These are phyloP conservation scores for Thripadectes ignobilis DNA, from an alignment of 2,797 vertebrate species.

Conservation along the genomic window DNA sequence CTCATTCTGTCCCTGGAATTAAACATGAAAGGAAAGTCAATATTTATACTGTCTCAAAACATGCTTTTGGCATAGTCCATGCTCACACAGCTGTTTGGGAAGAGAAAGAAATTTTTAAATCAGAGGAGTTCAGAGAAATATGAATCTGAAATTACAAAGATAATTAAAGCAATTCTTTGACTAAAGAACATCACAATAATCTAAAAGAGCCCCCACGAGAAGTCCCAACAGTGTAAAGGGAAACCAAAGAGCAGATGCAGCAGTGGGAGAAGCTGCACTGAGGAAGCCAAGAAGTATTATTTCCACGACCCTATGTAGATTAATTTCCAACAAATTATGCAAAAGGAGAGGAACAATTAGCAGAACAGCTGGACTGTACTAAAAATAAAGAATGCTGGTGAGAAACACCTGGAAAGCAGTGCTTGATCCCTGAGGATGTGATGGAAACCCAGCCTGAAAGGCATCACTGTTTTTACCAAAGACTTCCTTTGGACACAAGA, in stretches of 20 bases:
- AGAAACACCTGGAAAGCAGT: neutral
- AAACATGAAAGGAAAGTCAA: neutral
- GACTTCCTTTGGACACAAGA: neutral
- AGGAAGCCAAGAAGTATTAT: neutral
- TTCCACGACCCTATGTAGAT: neutral
- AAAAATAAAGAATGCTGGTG: neutral
- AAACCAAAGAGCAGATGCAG: neutral
- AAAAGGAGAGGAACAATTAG: neutral
- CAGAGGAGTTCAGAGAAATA: neutral
- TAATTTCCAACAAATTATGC: too few species aligned
- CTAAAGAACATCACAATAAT: neutral
- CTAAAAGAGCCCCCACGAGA: neutral
- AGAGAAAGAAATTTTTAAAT: too few species aligned
- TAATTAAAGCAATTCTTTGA: neutral
- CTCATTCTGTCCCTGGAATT: neutral
- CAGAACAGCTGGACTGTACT: neutral
- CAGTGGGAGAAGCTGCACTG: neutral
- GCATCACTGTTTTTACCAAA: neutral
- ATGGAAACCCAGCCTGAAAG: neutral
- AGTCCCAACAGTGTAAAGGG: neutral
- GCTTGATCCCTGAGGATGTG: neutral
- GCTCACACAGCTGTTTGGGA: neutral
- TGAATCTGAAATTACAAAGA: neutral
- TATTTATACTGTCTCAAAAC: rapidly evolving
- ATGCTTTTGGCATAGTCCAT: neutral